Conservation (phyloP, 2,113 vertebrate species). For the Sapajus apella region DNA sequence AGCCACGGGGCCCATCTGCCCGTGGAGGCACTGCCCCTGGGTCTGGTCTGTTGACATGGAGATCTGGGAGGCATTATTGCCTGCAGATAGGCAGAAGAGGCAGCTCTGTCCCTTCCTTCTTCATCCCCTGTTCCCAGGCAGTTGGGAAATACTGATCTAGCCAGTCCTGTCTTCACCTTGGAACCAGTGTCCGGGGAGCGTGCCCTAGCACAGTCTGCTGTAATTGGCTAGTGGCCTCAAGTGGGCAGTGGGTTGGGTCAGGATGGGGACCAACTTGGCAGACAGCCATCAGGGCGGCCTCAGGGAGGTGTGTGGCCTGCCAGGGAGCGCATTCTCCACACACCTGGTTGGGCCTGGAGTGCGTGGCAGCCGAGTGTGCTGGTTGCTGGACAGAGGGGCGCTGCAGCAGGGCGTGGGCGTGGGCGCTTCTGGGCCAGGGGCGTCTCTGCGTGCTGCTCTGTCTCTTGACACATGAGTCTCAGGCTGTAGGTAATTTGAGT, state of each 20-base stretch:
- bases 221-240: background rate
- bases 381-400: background rate
- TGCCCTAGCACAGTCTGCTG: background rate
- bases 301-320: background rate
- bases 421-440: background rate
- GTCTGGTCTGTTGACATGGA: background rate
- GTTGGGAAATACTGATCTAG: conserved; percentile 15
- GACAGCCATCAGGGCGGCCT: background rate
- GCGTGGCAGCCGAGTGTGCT: background rate
- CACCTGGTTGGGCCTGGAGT: background rate
- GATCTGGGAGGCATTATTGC: background rate
- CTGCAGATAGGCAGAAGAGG: background rate
- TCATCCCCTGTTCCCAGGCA: background rate
- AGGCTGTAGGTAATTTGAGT: background rate
- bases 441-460: background rate
- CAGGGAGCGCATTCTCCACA: background rate
- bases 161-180: background rate
- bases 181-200: background rate
- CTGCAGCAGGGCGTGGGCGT: background rate
- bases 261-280: background rate
- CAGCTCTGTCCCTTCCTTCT: background rate
- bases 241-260: conserved; percentile 32
- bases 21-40: too few species aligned
- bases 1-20: background rate
- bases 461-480: background rate